phyloP scores from a whole-genome alignment of 92 coral and sea anemone species.

The Phenganax stokvisi region DNA sequence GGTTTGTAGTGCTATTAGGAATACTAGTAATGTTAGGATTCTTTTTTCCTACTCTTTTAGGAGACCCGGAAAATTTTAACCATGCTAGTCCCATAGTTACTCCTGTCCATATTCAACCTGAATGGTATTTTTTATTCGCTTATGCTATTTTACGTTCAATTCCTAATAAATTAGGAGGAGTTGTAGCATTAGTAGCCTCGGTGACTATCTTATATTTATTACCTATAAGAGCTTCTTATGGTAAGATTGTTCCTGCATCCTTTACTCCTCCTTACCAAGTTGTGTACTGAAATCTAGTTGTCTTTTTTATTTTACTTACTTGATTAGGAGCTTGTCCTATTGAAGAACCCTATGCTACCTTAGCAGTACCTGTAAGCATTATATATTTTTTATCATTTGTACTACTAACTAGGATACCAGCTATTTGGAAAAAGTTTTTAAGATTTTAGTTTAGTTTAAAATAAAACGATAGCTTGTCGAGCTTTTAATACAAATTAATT shows the following conservation, averaged over 20 bases:
- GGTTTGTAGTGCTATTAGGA: slow-evolving; percentile 42
- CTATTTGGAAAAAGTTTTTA: too few species aligned
- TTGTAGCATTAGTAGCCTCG: slow-evolving; percentile 55
- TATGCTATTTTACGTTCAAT: slow-evolving; percentile 70
- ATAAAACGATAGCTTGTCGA: slow-evolving; percentile 62
- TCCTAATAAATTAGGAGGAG: slow-evolving; percentile 80
- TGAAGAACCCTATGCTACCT: slow-evolving; percentile 71
- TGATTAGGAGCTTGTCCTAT: slow-evolving; percentile 68
- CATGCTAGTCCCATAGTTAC: slow-evolving; percentile 69
- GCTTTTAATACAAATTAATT: too few species aligned
- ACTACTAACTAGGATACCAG: slow-evolving; percentile 47
- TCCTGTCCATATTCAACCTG: slow-evolving; percentile 77
- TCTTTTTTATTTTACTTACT: slow-evolving; percentile 64
- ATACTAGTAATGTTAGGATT: slow-evolving; percentile 44
- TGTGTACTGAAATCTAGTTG: slow-evolving; percentile 66
- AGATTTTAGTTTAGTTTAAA: slow-evolving; percentile 62
- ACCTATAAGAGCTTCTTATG: slow-evolving; percentile 53
- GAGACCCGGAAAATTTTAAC: slow-evolving; percentile 69
- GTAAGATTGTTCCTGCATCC: slow-evolving; percentile 61
- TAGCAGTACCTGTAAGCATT: slow-evolving; percentile 62
- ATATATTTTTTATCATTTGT: slow-evolving; percentile 67
- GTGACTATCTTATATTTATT: slow-evolving; percentile 57
- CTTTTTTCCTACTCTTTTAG: slow-evolving; percentile 60
- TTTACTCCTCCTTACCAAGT: slow-evolving; percentile 67
- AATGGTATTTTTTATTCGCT: slow-evolving; percentile 76